A percentile compares a stretch with the other conserved stretches of the same genome.
phyloP scores from a whole-genome alignment of 1,140 invertebrate species.

The Popillia japonica region DNA sequence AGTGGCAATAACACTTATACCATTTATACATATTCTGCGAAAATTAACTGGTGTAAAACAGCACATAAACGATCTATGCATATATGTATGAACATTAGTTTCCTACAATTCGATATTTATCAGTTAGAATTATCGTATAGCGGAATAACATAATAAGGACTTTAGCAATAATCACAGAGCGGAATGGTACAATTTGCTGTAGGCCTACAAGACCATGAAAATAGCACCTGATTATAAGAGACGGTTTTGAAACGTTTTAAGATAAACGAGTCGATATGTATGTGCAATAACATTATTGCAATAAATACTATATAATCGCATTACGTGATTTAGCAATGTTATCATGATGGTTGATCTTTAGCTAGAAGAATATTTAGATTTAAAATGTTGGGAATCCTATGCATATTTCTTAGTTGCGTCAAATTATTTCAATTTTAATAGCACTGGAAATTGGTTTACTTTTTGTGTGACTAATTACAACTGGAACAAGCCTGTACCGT shows the following conservation, averaged over 20 bases:
- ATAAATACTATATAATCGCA: too few relatives aligned
- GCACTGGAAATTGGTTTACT: too few relatives aligned
- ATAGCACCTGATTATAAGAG: neutral
- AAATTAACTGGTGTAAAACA: neutral
- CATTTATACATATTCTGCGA: neutral
- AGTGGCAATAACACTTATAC: conserved; percentile 15
- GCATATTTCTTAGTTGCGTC: too few relatives aligned
- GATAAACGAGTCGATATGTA: neutral
- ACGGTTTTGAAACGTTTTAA: neutral
- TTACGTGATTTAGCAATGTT: too few relatives aligned
- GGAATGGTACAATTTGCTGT: neutral
- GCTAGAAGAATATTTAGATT: too few relatives aligned
- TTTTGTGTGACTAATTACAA: too few relatives aligned
- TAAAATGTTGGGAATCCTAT: too few relatives aligned
- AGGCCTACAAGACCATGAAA: neutral
- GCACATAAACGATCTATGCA: neutral
- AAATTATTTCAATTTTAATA: too few relatives aligned
- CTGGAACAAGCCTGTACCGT: too few relatives aligned
- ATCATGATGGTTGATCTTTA: too few relatives aligned
- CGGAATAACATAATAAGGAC: conserved; percentile 1
- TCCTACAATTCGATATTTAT: neutral
- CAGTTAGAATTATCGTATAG: neutral
- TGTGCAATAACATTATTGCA: too few relatives aligned
- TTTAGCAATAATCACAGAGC: conserved; percentile 19
- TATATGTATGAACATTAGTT: neutral